Conservation (phyloP, 2,797 vertebrate genomes). For the Tapera naevia region DNA sequence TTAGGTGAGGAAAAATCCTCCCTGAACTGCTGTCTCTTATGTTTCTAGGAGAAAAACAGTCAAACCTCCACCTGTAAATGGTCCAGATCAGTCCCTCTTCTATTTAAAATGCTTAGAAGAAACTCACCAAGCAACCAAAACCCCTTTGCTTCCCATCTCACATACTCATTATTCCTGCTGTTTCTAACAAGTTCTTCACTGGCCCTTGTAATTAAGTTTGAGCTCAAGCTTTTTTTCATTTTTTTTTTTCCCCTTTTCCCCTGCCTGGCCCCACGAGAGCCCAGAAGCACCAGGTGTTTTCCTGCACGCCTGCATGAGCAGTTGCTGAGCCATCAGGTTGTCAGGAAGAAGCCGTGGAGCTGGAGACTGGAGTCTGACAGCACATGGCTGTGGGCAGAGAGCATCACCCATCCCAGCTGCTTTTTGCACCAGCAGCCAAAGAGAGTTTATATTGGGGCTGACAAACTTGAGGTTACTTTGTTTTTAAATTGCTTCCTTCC, state of each 20-base stretch:
- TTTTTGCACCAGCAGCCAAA: neutral
- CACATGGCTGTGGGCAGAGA: neutral
- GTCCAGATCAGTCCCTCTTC: neutral
- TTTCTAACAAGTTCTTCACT: neutral
- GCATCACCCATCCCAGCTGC: neutral
- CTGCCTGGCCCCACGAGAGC: neutral
- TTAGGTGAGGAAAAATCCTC: neutral
- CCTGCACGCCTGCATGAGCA: neutral
- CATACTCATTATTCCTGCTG: neutral
- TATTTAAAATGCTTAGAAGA: neutral
- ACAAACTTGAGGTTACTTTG: neutral
- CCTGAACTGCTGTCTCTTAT: neutral
- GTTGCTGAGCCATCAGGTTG: neutral
- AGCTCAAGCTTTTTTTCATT: neutral
- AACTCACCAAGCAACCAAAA: neutral
- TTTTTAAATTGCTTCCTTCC: neutral
- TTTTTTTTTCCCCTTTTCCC: too few relatives aligned
- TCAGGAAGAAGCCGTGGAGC: neutral
- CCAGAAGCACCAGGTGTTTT: neutral
- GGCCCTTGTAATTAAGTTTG: neutral
- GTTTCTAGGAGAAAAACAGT: neutral
- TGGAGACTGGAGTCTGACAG: neutral
- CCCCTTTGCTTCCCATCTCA: accelerated
- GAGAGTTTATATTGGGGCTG: neutral
- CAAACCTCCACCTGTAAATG: neutral